These are phyloP conservation scores for Drosophila histrio DNA, from an alignment of 2,888 invertebrate genomes.

Conservation along the genomic window DNA sequence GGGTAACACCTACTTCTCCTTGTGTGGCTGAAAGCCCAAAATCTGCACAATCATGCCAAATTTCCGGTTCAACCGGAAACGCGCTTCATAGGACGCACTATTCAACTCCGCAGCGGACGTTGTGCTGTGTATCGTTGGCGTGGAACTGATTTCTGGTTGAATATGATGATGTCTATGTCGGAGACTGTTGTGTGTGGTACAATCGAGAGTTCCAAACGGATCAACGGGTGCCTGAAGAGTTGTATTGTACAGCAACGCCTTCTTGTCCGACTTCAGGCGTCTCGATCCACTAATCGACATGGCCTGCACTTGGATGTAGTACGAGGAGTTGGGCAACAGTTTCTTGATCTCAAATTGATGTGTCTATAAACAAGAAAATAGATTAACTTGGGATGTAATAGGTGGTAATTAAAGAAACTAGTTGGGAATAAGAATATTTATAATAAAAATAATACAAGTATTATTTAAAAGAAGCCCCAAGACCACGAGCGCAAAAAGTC, in stretches of 20 bases:
- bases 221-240: constrained; percentile 83
- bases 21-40: constrained; percentile 81
- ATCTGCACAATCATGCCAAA: constrained; percentile 83
- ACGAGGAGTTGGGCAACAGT: constrained; percentile 88
- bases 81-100: constrained; percentile 71
- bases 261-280: constrained; percentile 89
- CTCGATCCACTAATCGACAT: constrained; percentile 89
- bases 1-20: constrained; percentile 78
- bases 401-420: no score
- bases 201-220: constrained; percentile 55
- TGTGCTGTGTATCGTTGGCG: constrained; percentile 23
- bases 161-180: constrained; percentile 59
- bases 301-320: constrained; percentile 92
- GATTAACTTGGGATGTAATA: no score
- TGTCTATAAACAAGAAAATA: constrained; percentile 81
- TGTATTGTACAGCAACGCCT: constrained; percentile 89
- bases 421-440: neutral
- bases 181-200: constrained; percentile 43
- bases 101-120: constrained; percentile 21
- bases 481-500: no score
- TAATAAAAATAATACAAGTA: no score
- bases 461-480: no score
- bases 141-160: constrained; percentile 31
- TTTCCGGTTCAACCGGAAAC: constrained; percentile 82
- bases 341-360: constrained; percentile 88